Base-by-base conservation (phyloP, 2,888 invertebrate species). In the Temnothorax ravouxi region DNA sequence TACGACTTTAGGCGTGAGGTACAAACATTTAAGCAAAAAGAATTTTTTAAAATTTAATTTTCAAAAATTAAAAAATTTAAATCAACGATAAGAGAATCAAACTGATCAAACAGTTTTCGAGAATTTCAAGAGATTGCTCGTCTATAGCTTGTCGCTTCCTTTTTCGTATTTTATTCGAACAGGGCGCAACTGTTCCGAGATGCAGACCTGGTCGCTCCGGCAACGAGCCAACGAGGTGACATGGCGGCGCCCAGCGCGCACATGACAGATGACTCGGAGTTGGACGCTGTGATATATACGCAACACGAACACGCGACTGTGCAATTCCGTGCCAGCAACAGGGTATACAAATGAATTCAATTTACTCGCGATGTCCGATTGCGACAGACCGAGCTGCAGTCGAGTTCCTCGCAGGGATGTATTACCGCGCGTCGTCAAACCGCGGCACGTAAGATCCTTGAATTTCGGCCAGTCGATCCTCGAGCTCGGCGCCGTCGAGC, bases 391-490 rank as follows among this genome's bases (percentile, higher is more conserved):
- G 25, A 18, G 34, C 54, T 11, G 52, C 52, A 29, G n/a, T 38
- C n/a, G 9, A 29, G 3, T 29, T 9, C 56, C 56, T 47, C 11
- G 18, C 15, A 13, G 11, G 9, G 13, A 15, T 15, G 25, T 15
- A 9, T 44, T 18, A 5, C 4, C 47, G 15, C n/a, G 21, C 3
- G 4, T 0, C 0, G n/a, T 13, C 8, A 91, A 86, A 41, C 89
- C 89, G 6, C 80, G 25, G 11, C 75, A 88, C n/a, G 88, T 89
- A 6, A 89, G 88, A 15, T 85, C 66, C 41, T 47, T 91, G 34
- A 87, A 86, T 64, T 92, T 91, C 9, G 88, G 84, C 0, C 72
- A 83, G n/a, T 75, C 84, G 52, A 88, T 84, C 44, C 66, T 86
- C 77, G 75, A 85, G 56, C 80, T 84, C 34, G 44, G 84, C 11